phyloP scores from a whole-genome alignment of 1,140 invertebrate species.

The Pollicipes pollicipes region DNA sequence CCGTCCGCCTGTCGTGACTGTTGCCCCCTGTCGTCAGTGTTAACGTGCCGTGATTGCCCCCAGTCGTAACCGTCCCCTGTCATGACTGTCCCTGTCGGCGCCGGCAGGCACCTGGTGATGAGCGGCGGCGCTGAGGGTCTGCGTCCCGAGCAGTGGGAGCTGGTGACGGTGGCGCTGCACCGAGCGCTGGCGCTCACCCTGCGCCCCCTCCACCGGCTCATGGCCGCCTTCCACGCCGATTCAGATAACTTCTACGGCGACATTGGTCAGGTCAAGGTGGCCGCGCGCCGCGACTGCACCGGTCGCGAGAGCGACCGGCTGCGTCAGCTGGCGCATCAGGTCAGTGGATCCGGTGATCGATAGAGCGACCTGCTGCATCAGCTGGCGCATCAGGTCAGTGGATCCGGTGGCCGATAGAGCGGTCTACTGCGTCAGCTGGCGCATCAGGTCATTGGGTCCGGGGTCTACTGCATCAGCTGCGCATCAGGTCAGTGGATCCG shows the following conservation, averaged over 20 bases:
- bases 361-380: conserved; percentile 64
- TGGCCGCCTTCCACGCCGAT: conserved; percentile 65
- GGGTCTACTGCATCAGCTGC: conserved; percentile 66
- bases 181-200: conserved; percentile 63
- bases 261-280: conserved; percentile 77
- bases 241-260: conserved; percentile 88
- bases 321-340: conserved; percentile 68
- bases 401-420: conserved; percentile 47
- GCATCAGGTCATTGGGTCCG: conserved; percentile 45
- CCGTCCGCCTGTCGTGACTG: too few relatives aligned
- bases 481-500: too few relatives aligned
- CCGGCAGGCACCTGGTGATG: background rate
- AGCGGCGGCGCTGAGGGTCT: background rate
- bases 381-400: conserved; percentile 56
- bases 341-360: conserved; percentile 33
- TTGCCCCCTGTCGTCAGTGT: too few relatives aligned
- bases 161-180: conserved; percentile 56
- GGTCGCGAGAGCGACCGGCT: conserved; percentile 59
- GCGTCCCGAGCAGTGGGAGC: conserved; percentile 56
- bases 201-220: conserved; percentile 62
- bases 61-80: too few relatives aligned
- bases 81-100: too few relatives aligned
- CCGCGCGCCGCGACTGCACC: conserved; percentile 64
- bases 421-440: conserved; percentile 64
- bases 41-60: too few relatives aligned